phyloP scores from a whole-genome alignment of 2,888 invertebrate species.

The Ischnura elegans region DNA sequence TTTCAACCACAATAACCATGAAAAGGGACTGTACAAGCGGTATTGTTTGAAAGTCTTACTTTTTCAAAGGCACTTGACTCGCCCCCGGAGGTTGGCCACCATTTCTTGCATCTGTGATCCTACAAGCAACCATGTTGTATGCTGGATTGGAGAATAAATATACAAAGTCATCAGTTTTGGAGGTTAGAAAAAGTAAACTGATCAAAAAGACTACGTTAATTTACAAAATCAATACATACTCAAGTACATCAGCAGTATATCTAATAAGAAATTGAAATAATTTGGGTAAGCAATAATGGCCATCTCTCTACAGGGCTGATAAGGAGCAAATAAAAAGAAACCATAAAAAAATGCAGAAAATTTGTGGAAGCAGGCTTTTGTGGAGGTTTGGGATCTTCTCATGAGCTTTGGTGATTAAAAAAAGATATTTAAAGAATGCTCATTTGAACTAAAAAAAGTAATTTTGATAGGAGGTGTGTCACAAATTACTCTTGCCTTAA shows the following conservation, averaged over 20 bases:
- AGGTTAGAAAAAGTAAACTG: not conserved
- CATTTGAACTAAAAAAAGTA: not conserved
- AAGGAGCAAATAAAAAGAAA: constrained; percentile 23
- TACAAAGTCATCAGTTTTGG: constrained; percentile 77
- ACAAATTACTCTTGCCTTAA: constrained; percentile 33
- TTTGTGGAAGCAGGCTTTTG: constrained; percentile 31
- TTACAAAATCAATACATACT: constrained; percentile 3
- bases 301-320: constrained; percentile 1
- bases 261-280: constrained; percentile 27
- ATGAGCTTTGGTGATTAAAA: not conserved
- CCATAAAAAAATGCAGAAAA: not conserved
- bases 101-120: constrained; percentile 95
- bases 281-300: not conserved
- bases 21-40: constrained; percentile 38
- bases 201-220: not conserved
- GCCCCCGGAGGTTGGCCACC: constrained; percentile 88
- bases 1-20: constrained; percentile 42
- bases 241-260: constrained; percentile 2
- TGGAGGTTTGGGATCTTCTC: not conserved
- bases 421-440: not conserved
- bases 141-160: constrained; percentile 82
- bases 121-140: constrained; percentile 99
- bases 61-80: constrained; percentile 99
- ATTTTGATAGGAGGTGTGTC: not conserved
- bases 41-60: constrained; percentile 84